These are phyloP conservation scores for Temnothorax curvispinosus DNA, from an alignment of 1,140 invertebrate species.

Conservation along the genomic window DNA sequence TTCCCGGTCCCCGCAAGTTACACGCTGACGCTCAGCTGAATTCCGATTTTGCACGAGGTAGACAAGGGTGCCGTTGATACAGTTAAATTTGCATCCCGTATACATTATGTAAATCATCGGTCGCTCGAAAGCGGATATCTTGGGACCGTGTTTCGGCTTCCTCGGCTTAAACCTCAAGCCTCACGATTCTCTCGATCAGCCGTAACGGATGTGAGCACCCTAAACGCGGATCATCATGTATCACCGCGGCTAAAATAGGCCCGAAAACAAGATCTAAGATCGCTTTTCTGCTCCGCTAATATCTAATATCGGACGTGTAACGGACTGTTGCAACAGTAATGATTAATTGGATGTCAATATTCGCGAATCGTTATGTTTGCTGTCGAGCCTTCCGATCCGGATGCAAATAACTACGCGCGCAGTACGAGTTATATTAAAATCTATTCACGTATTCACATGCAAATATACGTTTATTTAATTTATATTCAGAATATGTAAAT, in stretches of 20 bases:
- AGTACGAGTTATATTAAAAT: slow-evolving; percentile 5
- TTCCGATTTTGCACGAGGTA: slow-evolving; percentile 16
- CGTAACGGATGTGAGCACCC: background rate
- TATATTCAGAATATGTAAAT: slow-evolving; percentile 37
- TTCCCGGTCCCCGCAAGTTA: background rate
- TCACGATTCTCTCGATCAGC: background rate
- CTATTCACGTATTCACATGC: slow-evolving; percentile 41
- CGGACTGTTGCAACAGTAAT: background rate
- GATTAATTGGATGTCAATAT: slow-evolving; percentile 36
- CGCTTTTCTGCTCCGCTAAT: background rate
- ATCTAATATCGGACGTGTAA: background rate
- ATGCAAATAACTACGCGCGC: slow-evolving; percentile 6
- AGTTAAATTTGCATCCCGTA: slow-evolving; percentile 75
- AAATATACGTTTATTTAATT: slow-evolving; percentile 48
- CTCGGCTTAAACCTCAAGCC: background rate
- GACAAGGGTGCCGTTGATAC: slow-evolving; percentile 34
- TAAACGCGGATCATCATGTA: background rate
- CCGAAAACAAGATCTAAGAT: background rate
- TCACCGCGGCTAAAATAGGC: background rate
- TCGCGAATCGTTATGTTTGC: background rate
- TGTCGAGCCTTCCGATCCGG: background rate
- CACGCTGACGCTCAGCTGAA: slow-evolving; percentile 19
- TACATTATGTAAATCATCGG: slow-evolving; percentile 75
- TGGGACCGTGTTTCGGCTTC: slow-evolving; percentile 5
- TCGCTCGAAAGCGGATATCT: slow-evolving; percentile 25